phyloP scores from a whole-genome alignment of 1,140 invertebrate genomes.

The Paralvinella palmiformis region DNA sequence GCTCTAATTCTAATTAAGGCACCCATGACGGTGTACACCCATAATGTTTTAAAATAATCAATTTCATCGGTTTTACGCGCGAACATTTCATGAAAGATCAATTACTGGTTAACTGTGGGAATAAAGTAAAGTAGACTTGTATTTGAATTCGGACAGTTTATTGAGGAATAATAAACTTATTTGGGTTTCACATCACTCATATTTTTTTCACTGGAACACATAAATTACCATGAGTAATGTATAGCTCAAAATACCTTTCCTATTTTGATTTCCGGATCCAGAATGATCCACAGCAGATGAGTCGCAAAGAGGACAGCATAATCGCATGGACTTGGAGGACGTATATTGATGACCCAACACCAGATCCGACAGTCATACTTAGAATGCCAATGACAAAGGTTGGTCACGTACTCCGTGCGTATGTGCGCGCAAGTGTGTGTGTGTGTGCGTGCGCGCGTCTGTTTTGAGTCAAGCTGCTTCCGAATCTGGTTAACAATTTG shows the following conservation, averaged over 20 bases:
- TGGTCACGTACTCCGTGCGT: not conserved
- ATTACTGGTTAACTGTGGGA: too few relatives aligned
- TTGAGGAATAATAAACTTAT: not conserved
- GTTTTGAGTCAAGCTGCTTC: too few relatives aligned
- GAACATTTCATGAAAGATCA: too few relatives aligned
- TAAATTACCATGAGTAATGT: not conserved
- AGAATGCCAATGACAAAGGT: slow-evolving; percentile 43
- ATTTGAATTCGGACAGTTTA: not conserved
- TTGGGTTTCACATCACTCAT: not conserved
- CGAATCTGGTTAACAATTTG: too few relatives aligned
- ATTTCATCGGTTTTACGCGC: too few relatives aligned
- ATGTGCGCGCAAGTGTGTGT: not conserved
- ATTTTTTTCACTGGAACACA: not conserved
- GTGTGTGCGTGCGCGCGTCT: too few relatives aligned
- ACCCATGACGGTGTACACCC: too few relatives aligned
- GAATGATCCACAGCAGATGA: slow-evolving; percentile 33
- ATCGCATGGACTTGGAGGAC: slow-evolving; percentile 42
- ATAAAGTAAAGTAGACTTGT: not conserved
- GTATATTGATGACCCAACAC: slow-evolving; percentile 26
- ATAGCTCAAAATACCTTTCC: not conserved
- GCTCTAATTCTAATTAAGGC: too few relatives aligned
- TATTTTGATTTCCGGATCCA: too few relatives aligned
- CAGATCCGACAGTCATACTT: slow-evolving; percentile 32
- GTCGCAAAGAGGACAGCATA: slow-evolving; percentile 30
- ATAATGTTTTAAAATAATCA: too few relatives aligned